phyloP scores from a whole-genome alignment of 2,113 vertebrate genomes.

The Paradoxurus hermaphroditus region DNA sequence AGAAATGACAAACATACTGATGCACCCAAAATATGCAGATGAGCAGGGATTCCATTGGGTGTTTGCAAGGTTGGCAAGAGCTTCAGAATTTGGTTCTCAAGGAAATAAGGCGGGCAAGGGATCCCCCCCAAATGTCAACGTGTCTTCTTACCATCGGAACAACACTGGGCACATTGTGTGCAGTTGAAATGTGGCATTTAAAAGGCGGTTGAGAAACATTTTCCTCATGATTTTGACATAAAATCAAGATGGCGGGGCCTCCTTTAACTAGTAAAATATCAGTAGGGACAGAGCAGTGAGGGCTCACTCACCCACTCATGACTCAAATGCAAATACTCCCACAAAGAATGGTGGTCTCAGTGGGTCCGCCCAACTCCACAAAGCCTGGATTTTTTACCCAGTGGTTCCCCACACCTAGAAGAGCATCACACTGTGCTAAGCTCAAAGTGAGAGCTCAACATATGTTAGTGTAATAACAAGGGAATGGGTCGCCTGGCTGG shows the following conservation, averaged over 20 bases:
- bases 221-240: not conserved
- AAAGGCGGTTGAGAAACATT: constrained; percentile 29
- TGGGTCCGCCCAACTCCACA: not conserved
- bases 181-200: constrained; percentile 7
- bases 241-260: constrained; percentile 15
- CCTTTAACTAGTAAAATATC: not conserved
- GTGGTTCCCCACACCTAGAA: not conserved
- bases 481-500: not conserved
- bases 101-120: constrained; percentile 65
- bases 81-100: constrained; percentile 55
- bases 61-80: constrained; percentile 41
- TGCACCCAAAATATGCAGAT: constrained; percentile 64
- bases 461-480: not conserved
- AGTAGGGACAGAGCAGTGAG: not conserved
- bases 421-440: not conserved
- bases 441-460: not conserved
- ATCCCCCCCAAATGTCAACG: constrained; percentile 59
- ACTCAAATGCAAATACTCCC: not conserved
- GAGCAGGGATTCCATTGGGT: constrained; percentile 61
- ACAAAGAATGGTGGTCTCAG: not conserved
- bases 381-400: not conserved
- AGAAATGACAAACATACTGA: constrained; percentile 73
- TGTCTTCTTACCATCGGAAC: constrained; percentile 38
- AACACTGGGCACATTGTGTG: not conserved
- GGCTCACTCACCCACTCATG: not conserved